phyloP scores from a whole-genome alignment of 2,888 invertebrate genomes.

The Tethea ocularis region DNA sequence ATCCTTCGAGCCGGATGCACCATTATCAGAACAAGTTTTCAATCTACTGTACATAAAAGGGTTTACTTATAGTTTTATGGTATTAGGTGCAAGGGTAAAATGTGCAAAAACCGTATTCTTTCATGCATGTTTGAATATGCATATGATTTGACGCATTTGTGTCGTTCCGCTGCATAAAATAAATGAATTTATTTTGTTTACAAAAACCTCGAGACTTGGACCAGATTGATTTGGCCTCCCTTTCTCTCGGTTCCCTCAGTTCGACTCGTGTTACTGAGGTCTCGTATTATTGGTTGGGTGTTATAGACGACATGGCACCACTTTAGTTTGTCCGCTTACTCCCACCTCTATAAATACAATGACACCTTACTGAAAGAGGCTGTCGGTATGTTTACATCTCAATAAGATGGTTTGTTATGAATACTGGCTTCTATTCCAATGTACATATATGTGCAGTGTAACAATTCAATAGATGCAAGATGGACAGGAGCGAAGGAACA shows the following conservation, averaged over 20 bases:
- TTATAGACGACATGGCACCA: slow-evolving; percentile 37
- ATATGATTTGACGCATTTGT: slow-evolving; percentile 7
- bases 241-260: background rate
- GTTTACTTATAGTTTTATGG: background rate
- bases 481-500: slow-evolving; percentile 5
- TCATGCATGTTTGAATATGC: slow-evolving; percentile 1
- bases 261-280: background rate
- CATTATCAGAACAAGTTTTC: slow-evolving; percentile 9
- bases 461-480: background rate
- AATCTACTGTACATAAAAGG: slow-evolving; percentile 7
- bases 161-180: slow-evolving; percentile 9
- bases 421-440: background rate
- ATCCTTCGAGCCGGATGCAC: slow-evolving; percentile 32
- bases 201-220: slow-evolving; percentile 8
- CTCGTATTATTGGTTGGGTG: slow-evolving; percentile 22
- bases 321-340: slow-evolving; percentile 23
- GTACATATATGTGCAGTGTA: slow-evolving; percentile 1
- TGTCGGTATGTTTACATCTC: background rate
- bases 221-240: slow-evolving; percentile 11
- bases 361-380: slow-evolving; percentile 8
- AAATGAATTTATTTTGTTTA: slow-evolving; percentile 14
- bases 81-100: background rate
- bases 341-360: slow-evolving; percentile 14
- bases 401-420: background rate
- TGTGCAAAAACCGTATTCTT: background rate